Base-by-base conservation (phyloP, 2,888 invertebrate species). In the Agonopterix alstromeriana region DNA sequence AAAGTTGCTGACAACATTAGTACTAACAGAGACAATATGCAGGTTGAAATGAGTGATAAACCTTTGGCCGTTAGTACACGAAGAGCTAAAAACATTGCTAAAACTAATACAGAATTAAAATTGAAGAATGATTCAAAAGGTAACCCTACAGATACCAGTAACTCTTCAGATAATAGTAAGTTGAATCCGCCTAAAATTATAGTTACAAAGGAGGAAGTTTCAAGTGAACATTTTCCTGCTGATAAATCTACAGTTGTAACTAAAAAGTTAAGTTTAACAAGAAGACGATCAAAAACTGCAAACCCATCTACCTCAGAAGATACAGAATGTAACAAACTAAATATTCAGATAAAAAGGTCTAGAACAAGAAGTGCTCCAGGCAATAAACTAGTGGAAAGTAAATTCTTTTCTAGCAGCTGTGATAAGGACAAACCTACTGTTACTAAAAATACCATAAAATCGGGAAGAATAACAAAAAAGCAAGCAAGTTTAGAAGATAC, bases 291-390 rank as follows among this genome's bases (percentile, higher is more conserved):
- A 27, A 55, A 60, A 45, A 75, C 73, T 35, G 41, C 60, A 36
- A 67, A 63, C 48, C 56, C 65, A 42, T 49, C 27, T n/a, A 11
- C 46, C n/a, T 35, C 49, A 10, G 46, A 46, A 17, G 45, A 42
- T 8, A 14, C 11, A 10, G 36, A 12, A 10, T 11, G 12, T 40
- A 9, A 40, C n/a, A 46, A 40, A 46, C 40, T 10, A 14, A 27
- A 11, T 11, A 38, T 47, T 48, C 38, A 50, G 58, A 57, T 45
- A 46, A 71, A 75, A 27, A 27, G 27, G 64, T 48, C 54, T 9
- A 62, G 86, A 59, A 75, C 80, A 35, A 81, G 71, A 63, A 88
- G 84, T 65, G 75, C 71, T 9, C 76, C 82, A 43, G 67, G 63
- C 1, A 61, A 48, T 47, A 42, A 53, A 50, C 49, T 57, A 8